These are phyloP conservation scores for Coregonus ussuriensis DNA, from an alignment of 2,797 vertebrate genomes.

Conservation along the genomic window DNA sequence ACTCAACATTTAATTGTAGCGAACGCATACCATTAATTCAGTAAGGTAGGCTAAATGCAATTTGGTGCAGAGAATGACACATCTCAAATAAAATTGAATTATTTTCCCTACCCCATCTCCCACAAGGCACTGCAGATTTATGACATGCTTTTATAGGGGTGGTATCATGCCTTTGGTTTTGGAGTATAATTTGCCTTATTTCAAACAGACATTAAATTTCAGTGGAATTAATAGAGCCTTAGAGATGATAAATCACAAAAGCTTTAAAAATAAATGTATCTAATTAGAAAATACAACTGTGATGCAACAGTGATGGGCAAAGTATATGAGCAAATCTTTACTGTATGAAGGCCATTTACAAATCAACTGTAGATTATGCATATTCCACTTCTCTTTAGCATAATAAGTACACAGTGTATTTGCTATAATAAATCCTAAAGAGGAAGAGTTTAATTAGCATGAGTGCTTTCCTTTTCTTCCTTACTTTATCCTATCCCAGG, in stretches of 20 bases:
- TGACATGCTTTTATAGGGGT: neutral
- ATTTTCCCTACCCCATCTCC: neutral
- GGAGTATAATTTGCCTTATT: constrained; percentile 7
- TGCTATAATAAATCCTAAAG: neutral
- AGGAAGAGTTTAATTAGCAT: constrained; percentile 2
- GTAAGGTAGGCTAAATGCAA: constrained; percentile 2
- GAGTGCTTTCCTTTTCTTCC: neutral
- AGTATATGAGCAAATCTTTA: neutral
- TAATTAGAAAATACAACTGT: neutral
- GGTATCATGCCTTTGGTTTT: neutral
- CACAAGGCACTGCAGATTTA: neutral
- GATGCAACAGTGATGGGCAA: neutral
- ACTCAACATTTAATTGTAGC: neutral
- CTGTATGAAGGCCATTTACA: neutral
- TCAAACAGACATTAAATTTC: constrained; percentile 10
- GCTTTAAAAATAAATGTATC: neutral
- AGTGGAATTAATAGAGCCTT: constrained; percentile 10
- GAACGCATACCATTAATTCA: neutral
- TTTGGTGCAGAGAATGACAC: neutral
- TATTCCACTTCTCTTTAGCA: too few species aligned
- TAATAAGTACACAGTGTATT: neutral
- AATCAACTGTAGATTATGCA: neutral
- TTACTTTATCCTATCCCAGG: neutral
- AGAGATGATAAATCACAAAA: neutral
- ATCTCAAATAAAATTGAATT: neutral